Percentiles rank a stretch among this genome's conserved stretches.
phyloP scores from a whole-genome alignment of 2,797 vertebrate genomes.

The Pipistrellus kuhlii region DNA sequence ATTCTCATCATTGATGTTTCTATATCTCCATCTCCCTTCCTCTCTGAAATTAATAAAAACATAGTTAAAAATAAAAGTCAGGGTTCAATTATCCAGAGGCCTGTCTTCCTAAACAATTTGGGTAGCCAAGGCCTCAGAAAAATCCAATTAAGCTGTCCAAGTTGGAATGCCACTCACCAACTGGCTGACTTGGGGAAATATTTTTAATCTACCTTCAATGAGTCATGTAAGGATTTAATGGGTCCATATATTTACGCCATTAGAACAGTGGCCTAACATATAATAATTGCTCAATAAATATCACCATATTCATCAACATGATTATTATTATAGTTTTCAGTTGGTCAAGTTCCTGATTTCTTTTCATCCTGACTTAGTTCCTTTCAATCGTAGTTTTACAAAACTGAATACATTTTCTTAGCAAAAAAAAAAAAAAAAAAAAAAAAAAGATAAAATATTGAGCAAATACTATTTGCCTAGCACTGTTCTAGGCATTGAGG shows the following conservation, averaged over 20 bases:
- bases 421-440: background rate
- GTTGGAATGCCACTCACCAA: background rate
- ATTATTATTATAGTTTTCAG: background rate
- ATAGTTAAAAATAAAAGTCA: too few species aligned
- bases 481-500: background rate
- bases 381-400: background rate
- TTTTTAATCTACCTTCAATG: background rate
- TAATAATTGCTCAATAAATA: background rate
- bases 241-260: background rate
- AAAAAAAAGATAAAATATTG: background rate
- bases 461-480: background rate
- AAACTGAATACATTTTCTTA: background rate
- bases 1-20: too few species aligned
- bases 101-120: background rate
- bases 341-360: background rate
- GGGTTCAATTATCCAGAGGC: background rate
- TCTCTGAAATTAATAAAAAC: too few species aligned
- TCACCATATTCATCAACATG: background rate
- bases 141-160: background rate
- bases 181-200: background rate
- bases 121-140: background rate
- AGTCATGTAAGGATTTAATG: background rate
- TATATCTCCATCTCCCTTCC: too few species aligned
- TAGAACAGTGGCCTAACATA: background rate
- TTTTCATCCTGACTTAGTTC: background rate